Evolutionary conservation across 2,888 invertebrate species (phyloP).

Genomic region (Standfussiana lucernea): DNA sequence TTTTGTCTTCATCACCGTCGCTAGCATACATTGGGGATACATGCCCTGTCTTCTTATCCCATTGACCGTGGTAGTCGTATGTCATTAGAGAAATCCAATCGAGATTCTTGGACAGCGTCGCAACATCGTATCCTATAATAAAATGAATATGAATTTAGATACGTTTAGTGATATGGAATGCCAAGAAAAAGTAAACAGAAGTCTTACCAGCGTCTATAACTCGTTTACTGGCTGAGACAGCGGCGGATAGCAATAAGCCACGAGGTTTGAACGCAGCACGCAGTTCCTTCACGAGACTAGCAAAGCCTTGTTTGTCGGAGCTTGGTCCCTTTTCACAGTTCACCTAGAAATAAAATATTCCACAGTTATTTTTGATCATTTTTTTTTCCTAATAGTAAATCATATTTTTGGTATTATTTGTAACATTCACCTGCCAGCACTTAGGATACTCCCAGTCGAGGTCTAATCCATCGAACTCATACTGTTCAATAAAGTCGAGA

Average conservation of each 20-base stretch:
- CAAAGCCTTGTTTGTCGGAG: conserved; percentile 95
- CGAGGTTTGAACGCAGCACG: conserved; percentile 93
- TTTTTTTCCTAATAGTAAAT: no score
- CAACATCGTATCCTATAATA: conserved; percentile 95
- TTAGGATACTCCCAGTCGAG: conserved; percentile 98
- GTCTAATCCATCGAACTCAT: conserved; percentile 97
- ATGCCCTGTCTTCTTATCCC: conserved; percentile 97
- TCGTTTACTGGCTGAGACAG: conserved; percentile 95
- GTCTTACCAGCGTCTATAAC: conserved; percentile 94
- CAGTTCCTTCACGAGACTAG: conserved; percentile 94
- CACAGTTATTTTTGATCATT: no score
- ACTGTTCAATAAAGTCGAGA: conserved; percentile 94
- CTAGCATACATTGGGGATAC: conserved; percentile 96
- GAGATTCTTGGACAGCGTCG: conserved; percentile 93
- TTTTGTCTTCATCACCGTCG: conserved; percentile 93
- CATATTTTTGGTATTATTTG: background rate
- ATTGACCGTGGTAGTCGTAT: conserved; percentile 97
- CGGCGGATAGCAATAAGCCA: conserved; percentile 94
- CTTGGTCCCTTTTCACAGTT: conserved; percentile 95
- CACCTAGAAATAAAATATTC: no score
- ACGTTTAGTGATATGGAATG: background rate
- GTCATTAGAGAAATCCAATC: conserved; percentile 98
- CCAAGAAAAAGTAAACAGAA: background rate
- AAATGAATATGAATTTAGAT: no score
- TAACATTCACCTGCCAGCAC: conserved; percentile 94